Conservation (phyloP, 1,140 invertebrate species). For the Venustaconcha ellipsiformis region DNA sequence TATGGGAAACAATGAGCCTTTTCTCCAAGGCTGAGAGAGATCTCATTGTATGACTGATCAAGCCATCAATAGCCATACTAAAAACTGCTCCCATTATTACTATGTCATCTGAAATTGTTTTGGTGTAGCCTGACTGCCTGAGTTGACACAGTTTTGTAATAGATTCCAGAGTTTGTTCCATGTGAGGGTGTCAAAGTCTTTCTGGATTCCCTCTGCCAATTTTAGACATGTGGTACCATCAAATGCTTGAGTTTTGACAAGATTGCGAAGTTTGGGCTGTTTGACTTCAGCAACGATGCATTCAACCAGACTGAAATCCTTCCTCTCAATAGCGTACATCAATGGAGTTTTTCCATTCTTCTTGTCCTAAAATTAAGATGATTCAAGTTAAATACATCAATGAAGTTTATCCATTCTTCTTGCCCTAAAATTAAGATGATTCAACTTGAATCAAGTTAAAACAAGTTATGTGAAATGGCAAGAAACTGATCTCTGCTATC, state of each 20-base stretch:
- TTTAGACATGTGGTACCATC: conserved; percentile 53
- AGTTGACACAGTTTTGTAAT: conserved; percentile 21
- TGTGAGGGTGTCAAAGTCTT: conserved; percentile 29
- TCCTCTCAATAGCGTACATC: conserved; percentile 59
- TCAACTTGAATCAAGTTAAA: background rate
- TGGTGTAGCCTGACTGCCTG: too few relatives aligned
- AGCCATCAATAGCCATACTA: too few relatives aligned
- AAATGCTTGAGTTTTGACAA: conserved; percentile 52
- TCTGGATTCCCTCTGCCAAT: conserved; percentile 47
- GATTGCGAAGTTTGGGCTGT: conserved; percentile 40
- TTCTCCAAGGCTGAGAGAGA: too few relatives aligned
- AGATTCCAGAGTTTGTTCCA: conserved; percentile 45
- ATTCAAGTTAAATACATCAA: background rate
- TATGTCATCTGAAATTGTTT: too few relatives aligned
- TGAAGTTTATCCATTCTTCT: background rate
- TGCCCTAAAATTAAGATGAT: background rate
- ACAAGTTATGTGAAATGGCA: background rate
- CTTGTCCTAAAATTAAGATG: conserved; percentile 44
- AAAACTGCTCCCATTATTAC: too few relatives aligned
- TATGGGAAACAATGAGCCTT: too few relatives aligned
- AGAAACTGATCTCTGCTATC: background rate
- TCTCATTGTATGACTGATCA: too few relatives aligned
- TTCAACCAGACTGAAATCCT: conserved; percentile 48
- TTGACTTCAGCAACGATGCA: conserved; percentile 46
- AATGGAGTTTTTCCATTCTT: conserved; percentile 62